Evolutionary conservation across 2,113 vertebrate species (phyloP).

Genomic region (Oceanodroma tethys): DNA sequence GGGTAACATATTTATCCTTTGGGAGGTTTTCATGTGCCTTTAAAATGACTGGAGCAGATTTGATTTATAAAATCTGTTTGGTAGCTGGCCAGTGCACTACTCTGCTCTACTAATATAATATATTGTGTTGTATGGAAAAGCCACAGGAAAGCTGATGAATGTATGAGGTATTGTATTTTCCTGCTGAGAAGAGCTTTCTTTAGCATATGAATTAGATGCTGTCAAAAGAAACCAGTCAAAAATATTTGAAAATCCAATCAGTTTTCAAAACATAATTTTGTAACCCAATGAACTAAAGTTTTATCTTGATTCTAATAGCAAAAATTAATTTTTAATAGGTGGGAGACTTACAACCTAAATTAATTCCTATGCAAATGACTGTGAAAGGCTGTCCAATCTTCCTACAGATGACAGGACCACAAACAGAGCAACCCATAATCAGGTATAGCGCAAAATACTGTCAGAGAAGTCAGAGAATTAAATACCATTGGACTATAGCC

Average conservation of each 20-base stretch:
- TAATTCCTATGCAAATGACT: constrained; percentile 82
- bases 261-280: background rate
- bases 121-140: background rate
- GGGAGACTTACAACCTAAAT: constrained; percentile 73
- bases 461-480: background rate
- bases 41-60: background rate
- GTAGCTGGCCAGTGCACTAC: background rate
- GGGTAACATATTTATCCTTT: background rate
- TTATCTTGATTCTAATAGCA: background rate
- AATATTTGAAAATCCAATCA: background rate
- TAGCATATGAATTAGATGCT: background rate
- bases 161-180: background rate
- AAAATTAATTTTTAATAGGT: constrained; percentile 70
- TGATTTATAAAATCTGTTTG: constrained; percentile 22
- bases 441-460: constrained; percentile 66
- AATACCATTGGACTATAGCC: background rate
- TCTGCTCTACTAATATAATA: background rate
- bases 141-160: background rate
- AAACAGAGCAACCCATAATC: constrained; percentile 73
- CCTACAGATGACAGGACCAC: constrained; percentile 82
- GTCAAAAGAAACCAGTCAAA: background rate
- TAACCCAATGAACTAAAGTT: background rate
- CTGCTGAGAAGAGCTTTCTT: background rate
- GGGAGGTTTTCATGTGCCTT: background rate
- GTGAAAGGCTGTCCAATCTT: constrained; percentile 90